phyloP scores from a whole-genome alignment of 2,888 invertebrate species.

The Leptogaster cylindrica region DNA sequence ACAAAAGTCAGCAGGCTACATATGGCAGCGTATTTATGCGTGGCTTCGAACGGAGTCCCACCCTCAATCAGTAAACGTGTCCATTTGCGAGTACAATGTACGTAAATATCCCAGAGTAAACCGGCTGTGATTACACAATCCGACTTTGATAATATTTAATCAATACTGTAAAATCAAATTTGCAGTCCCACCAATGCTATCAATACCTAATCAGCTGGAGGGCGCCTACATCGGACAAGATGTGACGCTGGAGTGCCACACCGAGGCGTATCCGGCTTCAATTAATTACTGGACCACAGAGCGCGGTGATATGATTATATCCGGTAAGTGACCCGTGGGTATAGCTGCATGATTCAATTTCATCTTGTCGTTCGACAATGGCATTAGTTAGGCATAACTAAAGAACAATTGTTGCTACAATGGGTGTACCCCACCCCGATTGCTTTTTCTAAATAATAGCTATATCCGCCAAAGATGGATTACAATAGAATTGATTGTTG shows the following conservation, averaged over 20 bases:
- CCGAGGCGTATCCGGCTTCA: constrained; percentile 89
- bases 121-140: constrained; percentile 28
- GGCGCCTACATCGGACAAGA: constrained; percentile 89
- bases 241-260: constrained; percentile 86
- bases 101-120: constrained; percentile 61
- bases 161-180: constrained; percentile 38
- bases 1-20: constrained; percentile 88
- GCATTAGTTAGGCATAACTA: not conserved
- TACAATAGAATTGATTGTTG: constrained; percentile 13
- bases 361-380: not conserved
- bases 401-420: constrained; percentile 5
- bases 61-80: constrained; percentile 88
- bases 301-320: constrained; percentile 90
- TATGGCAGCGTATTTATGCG: constrained; percentile 92
- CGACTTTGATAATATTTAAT: constrained; percentile 27
- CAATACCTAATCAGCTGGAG: constrained; percentile 91
- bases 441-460: not conserved
- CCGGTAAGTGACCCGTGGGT: constrained; percentile 68
- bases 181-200: constrained; percentile 90
- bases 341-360: constrained; percentile 33
- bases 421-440: not conserved
- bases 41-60: constrained; percentile 91
- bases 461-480: not conserved
- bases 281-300: constrained; percentile 96
- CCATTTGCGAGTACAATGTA: constrained; percentile 82